Base-by-base conservation (phyloP, 1,140 invertebrate genomes). In the Diabrotica virgifera region DNA sequence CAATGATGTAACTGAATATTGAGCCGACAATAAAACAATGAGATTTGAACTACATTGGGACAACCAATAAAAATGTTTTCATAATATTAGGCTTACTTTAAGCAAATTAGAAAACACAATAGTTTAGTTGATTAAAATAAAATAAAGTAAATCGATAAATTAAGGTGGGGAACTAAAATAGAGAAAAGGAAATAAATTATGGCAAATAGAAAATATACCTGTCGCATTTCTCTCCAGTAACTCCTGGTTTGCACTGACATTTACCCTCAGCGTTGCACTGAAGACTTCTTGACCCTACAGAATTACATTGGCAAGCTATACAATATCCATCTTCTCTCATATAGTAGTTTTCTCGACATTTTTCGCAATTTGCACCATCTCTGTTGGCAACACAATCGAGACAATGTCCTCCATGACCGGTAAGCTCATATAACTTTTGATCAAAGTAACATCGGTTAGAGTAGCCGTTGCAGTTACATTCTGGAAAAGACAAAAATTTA, bases 371-470 rank as follows among this genome's bases (percentile, higher is more conserved):
- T 5, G 95, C 87, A 12, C 97, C 97, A 66, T 93, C 93, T 6
- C 93, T 88, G 81, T 98, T 97, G 59, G 93, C 94, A 0, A 85
- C 84, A 78, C 98, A 99, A 76, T 99, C 93, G 51, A 94, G 81
- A 77, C 98, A 99, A 73, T 97, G 94, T n/a, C 98, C 97, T 40
- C 98, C 98, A 75, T 97, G 94, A 3, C 97, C 97, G 2, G 95
- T 97, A 64, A 82, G 75, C 61, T 92, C 88, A 77, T 93, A 99
- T 11, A 99, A 82, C 60, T 94, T 89, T 68, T 90, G 86, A 81
- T 99, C 96, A 82, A 99, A 99, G 80, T 89, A 94, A 78, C 98
- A 99, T 58, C 91, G 87, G 64, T 93, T 90, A 0, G 97, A 96
- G 75, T 94, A 93, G 0, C 91, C 91, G 80, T 98, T 99, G 80